phyloP scores from a whole-genome alignment of 2,888 invertebrate species.

The Tipula confusa region DNA sequence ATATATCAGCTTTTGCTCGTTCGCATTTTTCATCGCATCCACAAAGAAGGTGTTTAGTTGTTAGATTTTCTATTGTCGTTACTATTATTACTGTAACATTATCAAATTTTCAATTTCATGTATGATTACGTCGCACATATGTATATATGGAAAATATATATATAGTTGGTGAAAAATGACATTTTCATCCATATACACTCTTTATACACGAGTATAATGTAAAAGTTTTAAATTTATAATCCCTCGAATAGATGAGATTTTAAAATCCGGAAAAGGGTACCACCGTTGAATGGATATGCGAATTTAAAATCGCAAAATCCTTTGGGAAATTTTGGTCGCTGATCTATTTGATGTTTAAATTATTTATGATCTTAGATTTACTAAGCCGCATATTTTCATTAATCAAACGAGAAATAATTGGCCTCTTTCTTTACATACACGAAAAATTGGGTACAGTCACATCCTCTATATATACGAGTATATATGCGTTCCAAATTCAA shows the following conservation, averaged over 20 bases:
- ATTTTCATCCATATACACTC: not conserved
- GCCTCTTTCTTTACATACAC: not conserved
- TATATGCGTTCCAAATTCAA: not conserved
- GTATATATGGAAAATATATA: not conserved
- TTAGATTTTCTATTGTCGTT: not conserved
- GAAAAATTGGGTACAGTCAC: not conserved
- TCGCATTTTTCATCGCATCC: not conserved
- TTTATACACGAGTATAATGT: no score
- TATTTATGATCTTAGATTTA: not conserved
- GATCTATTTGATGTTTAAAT: not conserved
- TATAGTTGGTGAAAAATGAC: not conserved
- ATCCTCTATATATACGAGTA: no score
- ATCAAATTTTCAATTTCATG: not conserved
- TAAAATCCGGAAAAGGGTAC: not conserved
- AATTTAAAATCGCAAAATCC: not conserved
- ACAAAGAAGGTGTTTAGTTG: not conserved
- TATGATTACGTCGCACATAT: not conserved
- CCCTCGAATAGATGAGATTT: not conserved
- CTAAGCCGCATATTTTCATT: not conserved
- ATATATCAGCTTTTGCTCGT: not conserved
- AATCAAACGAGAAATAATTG: not conserved
- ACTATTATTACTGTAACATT: not conserved
- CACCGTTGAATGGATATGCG: not conserved
- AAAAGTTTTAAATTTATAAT: not conserved
- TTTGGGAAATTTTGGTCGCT: not conserved